These are phyloP conservation scores for Orchestes rusci DNA, from an alignment of 2,888 invertebrate genomes.

Conservation along the genomic window DNA sequence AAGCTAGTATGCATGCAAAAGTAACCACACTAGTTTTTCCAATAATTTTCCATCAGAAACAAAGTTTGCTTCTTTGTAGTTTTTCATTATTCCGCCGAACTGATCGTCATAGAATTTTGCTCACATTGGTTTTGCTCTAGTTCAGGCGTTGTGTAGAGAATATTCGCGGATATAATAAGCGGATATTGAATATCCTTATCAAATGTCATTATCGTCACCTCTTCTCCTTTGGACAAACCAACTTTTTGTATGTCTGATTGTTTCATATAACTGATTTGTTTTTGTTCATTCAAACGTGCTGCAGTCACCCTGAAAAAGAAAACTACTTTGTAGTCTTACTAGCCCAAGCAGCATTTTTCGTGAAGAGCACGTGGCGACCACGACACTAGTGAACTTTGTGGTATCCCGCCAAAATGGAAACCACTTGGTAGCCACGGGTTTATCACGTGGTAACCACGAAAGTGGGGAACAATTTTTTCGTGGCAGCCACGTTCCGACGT, in stretches of 20 bases:
- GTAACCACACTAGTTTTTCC: too few species aligned
- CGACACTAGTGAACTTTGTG: too few species aligned
- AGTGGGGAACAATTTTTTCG: too few species aligned
- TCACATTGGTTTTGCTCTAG: slow-evolving; percentile 20
- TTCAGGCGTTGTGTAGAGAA: slow-evolving; percentile 55
- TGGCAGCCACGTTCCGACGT: too few species aligned
- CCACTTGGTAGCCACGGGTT: too few species aligned
- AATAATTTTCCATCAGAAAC: not conserved
- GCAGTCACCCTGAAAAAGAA: slow-evolving; percentile 48
- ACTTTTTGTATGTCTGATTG: slow-evolving; percentile 55
- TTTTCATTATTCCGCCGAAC: slow-evolving; percentile 2
- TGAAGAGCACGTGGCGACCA: too few species aligned
- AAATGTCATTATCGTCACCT: slow-evolving; percentile 49
- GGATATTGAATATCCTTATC: slow-evolving; percentile 59
- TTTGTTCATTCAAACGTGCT: slow-evolving; percentile 58
- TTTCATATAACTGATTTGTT: slow-evolving; percentile 55
- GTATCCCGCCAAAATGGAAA: too few species aligned
- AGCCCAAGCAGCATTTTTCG: too few species aligned
- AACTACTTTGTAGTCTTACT: not conserved
- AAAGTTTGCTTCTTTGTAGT: not conserved
- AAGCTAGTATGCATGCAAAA: too few species aligned
- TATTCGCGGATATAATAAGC: slow-evolving; percentile 60
- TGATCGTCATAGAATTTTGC: not conserved
- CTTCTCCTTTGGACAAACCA: slow-evolving; percentile 58
- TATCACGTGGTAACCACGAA: too few species aligned